phyloP scores from a whole-genome alignment of 1,140 invertebrate species.

The Zophobas morio region DNA sequence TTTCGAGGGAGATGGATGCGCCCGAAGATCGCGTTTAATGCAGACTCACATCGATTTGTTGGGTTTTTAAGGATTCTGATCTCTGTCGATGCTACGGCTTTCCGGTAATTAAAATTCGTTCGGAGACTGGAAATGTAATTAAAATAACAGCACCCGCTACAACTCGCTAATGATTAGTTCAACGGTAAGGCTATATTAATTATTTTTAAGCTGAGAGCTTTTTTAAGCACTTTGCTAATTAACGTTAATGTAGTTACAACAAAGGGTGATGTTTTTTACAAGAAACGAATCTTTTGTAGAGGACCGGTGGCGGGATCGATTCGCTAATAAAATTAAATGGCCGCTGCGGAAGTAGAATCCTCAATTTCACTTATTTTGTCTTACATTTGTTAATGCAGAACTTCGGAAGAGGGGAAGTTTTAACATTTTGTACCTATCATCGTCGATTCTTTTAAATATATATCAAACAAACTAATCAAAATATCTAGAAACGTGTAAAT shows the following conservation, averaged over 20 bases:
- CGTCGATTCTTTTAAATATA: too few relatives aligned
- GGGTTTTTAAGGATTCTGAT: background rate
- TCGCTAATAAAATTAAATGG: slow-evolving; percentile 29
- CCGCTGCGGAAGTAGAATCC: background rate
- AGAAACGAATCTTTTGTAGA: slow-evolving; percentile 8
- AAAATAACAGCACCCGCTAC: background rate
- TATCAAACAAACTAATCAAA: too few relatives aligned
- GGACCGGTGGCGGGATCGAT: background rate
- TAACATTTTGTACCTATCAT: too few relatives aligned
- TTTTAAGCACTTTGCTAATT: slow-evolving; percentile 35
- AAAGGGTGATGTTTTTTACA: slow-evolving; percentile 8
- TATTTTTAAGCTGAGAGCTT: slow-evolving; percentile 22
- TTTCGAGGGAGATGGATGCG: background rate
- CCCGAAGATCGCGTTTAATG: background rate
- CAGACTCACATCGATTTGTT: slow-evolving; percentile 5
- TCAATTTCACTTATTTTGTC: too few relatives aligned
- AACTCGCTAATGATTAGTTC: slow-evolving; percentile 26
- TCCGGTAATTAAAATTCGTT: slow-evolving; percentile 26
- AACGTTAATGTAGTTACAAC: slow-evolving; percentile 23
- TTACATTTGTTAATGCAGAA: too few relatives aligned
- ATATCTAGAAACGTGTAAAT: too few relatives aligned
- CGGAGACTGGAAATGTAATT: background rate
- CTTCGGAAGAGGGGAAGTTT: too few relatives aligned
- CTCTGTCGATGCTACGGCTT: background rate
- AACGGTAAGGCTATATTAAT: slow-evolving; percentile 17